Base-by-base conservation (phyloP, 2,888 invertebrate species). In the Spilarctia lutea region DNA sequence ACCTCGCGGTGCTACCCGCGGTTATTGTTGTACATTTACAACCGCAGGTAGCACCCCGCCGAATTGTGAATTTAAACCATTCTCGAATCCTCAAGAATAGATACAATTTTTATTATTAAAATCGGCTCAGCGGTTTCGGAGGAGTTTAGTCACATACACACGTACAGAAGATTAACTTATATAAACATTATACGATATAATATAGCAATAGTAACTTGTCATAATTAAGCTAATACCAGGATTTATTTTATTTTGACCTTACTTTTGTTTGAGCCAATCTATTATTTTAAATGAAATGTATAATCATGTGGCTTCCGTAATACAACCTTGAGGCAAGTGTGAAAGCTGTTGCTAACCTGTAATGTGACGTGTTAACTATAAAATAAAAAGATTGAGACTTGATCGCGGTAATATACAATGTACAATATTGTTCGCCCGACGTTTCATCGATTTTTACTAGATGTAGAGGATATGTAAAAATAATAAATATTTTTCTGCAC, bases 231-330 rank as follows among this genome's bases (percentile, higher is more conserved):
- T 63, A 30, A 63, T 18, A 63, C 63, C 30, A 60, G 27, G 27
- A 60, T 63, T 63, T 18, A 63, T 63, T 63, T 30, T 30, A 63
- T 63, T 63, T 30, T 30, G 63, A 63, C 63, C 63, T 63, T 63
- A 63, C 30, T 63, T 63, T 63, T 63, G 7, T 63, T 30, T 30
- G 8, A 63, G 63, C 30, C 30, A 63, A 63, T 63, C 63, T 63
- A 63, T 63, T 63, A 30, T 63, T 63, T 63, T 63, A 30, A 63
- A 18, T 63, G 27, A 63, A 30, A 30, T 63, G 30, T 63, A 63
- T 30, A 63, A 63, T 63, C 63, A 30, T 63, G 30, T 30, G 30
- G 63, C 63, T 63, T 63, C 63, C 63, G 63, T 30, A 63, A 63
- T 27, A 63, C 60, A 63, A 63, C 60, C 60, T 63, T 63, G 60